phyloP scores from a whole-genome alignment of 2,113 vertebrate species.

The Myrmecophaga tridactyla region DNA sequence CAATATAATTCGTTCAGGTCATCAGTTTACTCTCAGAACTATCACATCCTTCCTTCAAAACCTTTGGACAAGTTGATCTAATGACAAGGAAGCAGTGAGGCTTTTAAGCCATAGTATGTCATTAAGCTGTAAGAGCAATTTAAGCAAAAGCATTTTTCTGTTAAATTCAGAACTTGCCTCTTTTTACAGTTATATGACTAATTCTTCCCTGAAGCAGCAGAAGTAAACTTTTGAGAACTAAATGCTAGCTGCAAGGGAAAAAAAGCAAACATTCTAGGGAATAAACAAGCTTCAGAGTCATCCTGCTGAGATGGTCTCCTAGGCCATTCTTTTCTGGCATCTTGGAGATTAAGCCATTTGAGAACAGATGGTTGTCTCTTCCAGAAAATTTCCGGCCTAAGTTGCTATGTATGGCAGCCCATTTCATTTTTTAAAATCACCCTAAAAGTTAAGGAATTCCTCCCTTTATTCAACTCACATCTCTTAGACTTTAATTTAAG shows the following conservation, averaged over 20 bases:
- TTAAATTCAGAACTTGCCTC: slow-evolving; percentile 65
- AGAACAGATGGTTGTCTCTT: not conserved
- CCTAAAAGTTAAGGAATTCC: not conserved
- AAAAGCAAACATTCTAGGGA: slow-evolving; percentile 50
- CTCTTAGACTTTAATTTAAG: slow-evolving; percentile 42
- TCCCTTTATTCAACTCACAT: not conserved
- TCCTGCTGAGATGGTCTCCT: not conserved
- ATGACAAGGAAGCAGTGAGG: slow-evolving; percentile 14
- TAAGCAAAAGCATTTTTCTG: slow-evolving; percentile 56
- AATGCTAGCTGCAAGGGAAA: slow-evolving; percentile 46
- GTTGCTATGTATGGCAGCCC: not conserved
- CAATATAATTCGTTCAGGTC: slow-evolving; percentile 43
- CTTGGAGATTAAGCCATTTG: not conserved
- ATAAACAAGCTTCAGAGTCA: not conserved
- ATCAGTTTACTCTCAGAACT: slow-evolving; percentile 25
- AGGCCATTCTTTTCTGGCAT: not conserved
- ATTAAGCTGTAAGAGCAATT: slow-evolving; percentile 63
- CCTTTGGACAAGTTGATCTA: slow-evolving; percentile 51
- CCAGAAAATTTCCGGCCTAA: not conserved
- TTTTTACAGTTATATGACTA: slow-evolving; percentile 65
- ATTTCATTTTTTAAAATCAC: not conserved
- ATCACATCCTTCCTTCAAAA: not conserved
- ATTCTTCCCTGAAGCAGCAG: slow-evolving; percentile 69
- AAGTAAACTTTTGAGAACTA: slow-evolving; percentile 68
- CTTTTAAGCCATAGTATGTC: slow-evolving; percentile 60